Conservation (phyloP, 37 sponge, comb jelly and placozoan species). For the Lycopodina hypogea region DNA sequence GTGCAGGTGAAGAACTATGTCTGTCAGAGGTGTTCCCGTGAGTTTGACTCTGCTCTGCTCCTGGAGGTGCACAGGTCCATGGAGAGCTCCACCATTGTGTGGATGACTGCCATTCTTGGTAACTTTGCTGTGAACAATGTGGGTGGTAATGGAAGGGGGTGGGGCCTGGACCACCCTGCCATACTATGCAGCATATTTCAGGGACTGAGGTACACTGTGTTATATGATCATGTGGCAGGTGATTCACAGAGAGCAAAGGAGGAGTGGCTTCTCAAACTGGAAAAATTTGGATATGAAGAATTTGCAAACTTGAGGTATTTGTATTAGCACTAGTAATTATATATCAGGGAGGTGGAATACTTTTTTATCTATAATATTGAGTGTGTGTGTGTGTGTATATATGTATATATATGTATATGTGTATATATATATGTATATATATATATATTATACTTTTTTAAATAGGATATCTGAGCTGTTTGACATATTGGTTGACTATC, state of each 20-base stretch:
- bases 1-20: conserved; percentile 34
- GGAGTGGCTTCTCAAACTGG: conserved; percentile 45
- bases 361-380: too few species aligned
- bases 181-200: neutral
- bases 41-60: conserved; percentile 37
- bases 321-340: neutral
- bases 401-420: conserved; percentile 7
- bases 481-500: conserved; percentile 91
- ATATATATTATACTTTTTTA: neutral
- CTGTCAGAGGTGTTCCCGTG: conserved; percentile 25
- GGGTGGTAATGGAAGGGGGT: too few species aligned
- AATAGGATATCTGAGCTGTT: conserved; percentile 84
- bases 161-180: too few species aligned
- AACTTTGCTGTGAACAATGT: too few species aligned
- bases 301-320: conserved; percentile 61
- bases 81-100: conserved; percentile 21
- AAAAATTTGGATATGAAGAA: conserved; percentile 42
- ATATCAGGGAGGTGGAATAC: too few species aligned
- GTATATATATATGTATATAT: neutral
- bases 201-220: too few species aligned
- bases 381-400: neutral
- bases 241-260: neutral
- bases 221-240: neutral
- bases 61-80: conserved; percentile 15
- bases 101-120: conserved; percentile 45